Conservation (phyloP, 2,888 invertebrate genomes). For the Sinelater perroti region DNA sequence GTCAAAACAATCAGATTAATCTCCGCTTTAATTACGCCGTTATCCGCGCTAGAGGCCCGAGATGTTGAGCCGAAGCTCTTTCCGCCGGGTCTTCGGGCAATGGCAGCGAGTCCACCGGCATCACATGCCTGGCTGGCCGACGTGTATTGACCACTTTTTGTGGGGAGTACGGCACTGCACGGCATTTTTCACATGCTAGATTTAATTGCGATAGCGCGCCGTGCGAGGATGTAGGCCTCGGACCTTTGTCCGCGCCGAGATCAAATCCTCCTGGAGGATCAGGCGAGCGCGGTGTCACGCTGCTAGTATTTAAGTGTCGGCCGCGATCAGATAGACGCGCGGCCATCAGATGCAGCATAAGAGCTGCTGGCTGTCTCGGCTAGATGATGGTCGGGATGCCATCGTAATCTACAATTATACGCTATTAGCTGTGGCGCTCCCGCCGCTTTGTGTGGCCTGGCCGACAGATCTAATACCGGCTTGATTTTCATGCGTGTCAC, state of each 20-base stretch:
- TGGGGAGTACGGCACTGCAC: slow-evolving; percentile 1
- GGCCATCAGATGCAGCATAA: slow-evolving; percentile 10
- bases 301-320: slow-evolving; percentile 20
- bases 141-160: slow-evolving; percentile 15
- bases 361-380: slow-evolving; percentile 6
- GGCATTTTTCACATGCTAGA: slow-evolving; percentile 1
- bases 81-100: neutral
- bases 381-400: slow-evolving; percentile 8
- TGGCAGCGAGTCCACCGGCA: slow-evolving; percentile 1
- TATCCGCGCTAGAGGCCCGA: slow-evolving; percentile 1
- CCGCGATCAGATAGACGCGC: slow-evolving; percentile 5
- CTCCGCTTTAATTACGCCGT: neutral
- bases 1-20: slow-evolving; percentile 16
- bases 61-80: slow-evolving; percentile 4
- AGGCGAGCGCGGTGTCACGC: slow-evolving; percentile 15
- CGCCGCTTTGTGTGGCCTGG: slow-evolving; percentile 29
- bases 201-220: slow-evolving; percentile 10
- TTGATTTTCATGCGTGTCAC: slow-evolving; percentile 18
- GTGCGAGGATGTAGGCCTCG: neutral
- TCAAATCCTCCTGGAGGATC: slow-evolving; percentile 5
- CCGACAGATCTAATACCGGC: slow-evolving; percentile 23
- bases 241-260: neutral
- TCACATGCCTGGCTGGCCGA: slow-evolving; percentile 3
- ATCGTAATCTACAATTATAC: slow-evolving; percentile 28
- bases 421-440: slow-evolving; percentile 26